A percentile compares a stretch with the other conserved stretches of the same genome.
Evolutionary conservation across 2,797 vertebrate species (phyloP).

Genomic region (Muscicapa comitata): DNA sequence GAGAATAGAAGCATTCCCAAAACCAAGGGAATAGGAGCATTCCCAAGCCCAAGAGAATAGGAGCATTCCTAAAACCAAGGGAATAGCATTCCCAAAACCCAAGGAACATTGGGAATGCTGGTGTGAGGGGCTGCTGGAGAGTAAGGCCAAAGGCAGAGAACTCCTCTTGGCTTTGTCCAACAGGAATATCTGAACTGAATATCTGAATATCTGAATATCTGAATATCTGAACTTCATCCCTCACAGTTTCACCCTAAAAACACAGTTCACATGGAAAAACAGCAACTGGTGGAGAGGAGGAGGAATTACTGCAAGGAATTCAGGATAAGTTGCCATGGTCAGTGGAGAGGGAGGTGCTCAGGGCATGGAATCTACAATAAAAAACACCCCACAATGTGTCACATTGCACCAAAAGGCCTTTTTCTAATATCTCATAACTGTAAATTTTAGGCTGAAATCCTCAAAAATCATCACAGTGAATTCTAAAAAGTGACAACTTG

Average conservation of each 20-base stretch:
- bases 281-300: background rate
- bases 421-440: background rate
- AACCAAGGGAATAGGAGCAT: background rate
- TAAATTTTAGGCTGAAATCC: background rate
- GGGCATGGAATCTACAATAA: fast-evolving
- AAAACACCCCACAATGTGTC: fast-evolving
- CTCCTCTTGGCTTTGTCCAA: background rate
- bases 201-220: background rate
- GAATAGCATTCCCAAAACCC: background rate
- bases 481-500: background rate
- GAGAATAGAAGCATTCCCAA: background rate
- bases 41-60: too few species aligned
- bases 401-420: fast-evolving
- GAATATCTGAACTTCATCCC: background rate
- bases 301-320: background rate
- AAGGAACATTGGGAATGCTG: fast-evolving
- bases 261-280: background rate
- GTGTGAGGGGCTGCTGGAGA: background rate
- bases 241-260: fast-evolving
- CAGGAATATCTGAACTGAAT: background rate
- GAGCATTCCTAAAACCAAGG: too few species aligned
- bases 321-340: fast-evolving
- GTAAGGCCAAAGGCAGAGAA: background rate
- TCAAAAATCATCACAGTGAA: background rate
- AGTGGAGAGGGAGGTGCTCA: background rate